Conservation (phyloP, 2,113 vertebrate genomes). For the Eidolon helvum region DNA sequence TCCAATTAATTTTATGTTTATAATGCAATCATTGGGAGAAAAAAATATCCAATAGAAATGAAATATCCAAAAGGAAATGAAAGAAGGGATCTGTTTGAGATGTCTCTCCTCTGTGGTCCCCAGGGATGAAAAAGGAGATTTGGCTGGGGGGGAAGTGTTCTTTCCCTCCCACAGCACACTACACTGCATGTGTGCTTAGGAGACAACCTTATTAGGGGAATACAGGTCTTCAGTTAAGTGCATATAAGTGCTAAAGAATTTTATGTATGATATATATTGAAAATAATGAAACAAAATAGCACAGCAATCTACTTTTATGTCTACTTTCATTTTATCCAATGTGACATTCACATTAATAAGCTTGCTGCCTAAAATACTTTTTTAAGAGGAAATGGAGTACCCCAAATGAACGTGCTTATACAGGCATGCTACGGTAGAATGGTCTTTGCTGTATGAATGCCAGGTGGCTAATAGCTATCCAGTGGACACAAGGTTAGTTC, state of each 20-base stretch:
- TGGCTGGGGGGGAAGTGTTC: neutral
- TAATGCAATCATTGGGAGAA: neutral
- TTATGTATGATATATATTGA: neutral
- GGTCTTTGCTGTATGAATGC: slow-evolving; percentile 7
- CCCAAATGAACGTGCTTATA: neutral
- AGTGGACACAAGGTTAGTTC: slow-evolving; percentile 39
- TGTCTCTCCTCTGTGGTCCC: too few species aligned
- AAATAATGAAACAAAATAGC: slow-evolving; percentile 32
- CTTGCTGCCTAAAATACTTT: slow-evolving; percentile 10
- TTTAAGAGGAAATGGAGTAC: neutral
- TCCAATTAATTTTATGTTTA: neutral
- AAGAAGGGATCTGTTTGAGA: neutral
- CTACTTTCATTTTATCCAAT: slow-evolving; percentile 1
- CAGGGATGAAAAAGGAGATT: neutral
- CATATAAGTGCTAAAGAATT: neutral
- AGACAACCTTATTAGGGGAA: neutral
- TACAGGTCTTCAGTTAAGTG: neutral
- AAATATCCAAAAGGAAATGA: neutral
- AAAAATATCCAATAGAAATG: neutral
- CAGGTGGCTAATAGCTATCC: slow-evolving; percentile 54
- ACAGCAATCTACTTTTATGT: neutral
- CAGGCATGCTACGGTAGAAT: neutral
- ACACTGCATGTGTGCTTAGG: neutral
- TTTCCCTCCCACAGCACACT: neutral
- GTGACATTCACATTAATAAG: slow-evolving; percentile 45